Conservation (phyloP, 2,113 vertebrate genomes). For the Channa maculata region DNA sequence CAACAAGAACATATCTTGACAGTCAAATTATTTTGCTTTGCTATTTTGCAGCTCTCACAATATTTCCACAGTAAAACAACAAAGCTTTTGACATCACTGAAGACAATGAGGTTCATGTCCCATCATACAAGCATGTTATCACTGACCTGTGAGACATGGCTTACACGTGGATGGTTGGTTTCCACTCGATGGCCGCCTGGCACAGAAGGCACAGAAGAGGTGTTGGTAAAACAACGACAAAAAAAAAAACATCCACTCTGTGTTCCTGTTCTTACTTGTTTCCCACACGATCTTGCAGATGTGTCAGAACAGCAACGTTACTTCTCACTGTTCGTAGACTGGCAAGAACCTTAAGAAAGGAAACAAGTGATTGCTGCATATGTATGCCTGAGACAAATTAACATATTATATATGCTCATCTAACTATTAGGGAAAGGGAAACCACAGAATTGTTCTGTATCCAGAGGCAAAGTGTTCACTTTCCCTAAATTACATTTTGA, state of each 20-base stretch:
- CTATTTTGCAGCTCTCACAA: too few species aligned
- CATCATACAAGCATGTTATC: background rate
- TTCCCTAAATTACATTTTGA: background rate
- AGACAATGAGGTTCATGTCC: background rate
- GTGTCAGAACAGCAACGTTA: constrained; percentile 87
- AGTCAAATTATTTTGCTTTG: background rate
- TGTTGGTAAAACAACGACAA: constrained; percentile 15
- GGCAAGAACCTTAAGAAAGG: constrained; percentile 87
- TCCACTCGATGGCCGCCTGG: constrained; percentile 80
- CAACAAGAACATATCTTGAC: too few species aligned
- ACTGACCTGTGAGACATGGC: constrained; percentile 85
- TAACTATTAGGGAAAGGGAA: background rate
- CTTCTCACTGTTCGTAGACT: constrained; percentile 90
- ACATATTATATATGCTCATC: background rate
- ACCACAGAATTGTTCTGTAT: background rate
- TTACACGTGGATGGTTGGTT: constrained; percentile 82
- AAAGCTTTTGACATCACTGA: background rate
- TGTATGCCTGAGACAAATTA: background rate
- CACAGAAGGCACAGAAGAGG: constrained; percentile 1
- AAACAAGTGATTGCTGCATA: background rate
- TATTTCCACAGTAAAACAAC: too few species aligned
- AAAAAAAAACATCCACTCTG: background rate
- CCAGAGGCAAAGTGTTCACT: background rate
- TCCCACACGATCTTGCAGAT: constrained; percentile 82
- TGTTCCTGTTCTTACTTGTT: constrained; percentile 65